Percentiles rank a stretch among this genome's conserved stretches.
phyloP scores from a whole-genome alignment of 2,797 vertebrate genomes.

The Rhynchotus rufescens region DNA sequence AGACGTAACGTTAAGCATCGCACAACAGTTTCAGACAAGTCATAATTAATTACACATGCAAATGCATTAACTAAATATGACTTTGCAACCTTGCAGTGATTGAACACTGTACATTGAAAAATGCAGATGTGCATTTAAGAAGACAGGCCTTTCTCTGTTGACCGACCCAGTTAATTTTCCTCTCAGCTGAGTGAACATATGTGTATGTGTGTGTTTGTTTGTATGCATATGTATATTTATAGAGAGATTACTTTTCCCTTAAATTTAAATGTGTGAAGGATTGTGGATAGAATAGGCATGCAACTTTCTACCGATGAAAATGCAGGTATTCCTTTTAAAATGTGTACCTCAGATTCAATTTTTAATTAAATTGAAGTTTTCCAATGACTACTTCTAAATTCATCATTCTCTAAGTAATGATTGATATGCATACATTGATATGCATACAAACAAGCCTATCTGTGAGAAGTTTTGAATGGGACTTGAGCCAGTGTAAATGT shows the following conservation, averaged over 20 bases:
- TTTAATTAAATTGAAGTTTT: background rate
- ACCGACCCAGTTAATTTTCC: constrained; percentile 24
- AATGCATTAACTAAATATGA: background rate
- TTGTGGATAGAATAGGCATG: background rate
- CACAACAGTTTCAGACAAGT: background rate
- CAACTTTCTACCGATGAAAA: background rate
- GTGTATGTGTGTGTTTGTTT: too few relatives aligned
- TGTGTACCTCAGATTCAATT: background rate
- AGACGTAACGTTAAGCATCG: background rate
- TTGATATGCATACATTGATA: background rate
- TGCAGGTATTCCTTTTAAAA: background rate
- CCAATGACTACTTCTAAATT: background rate
- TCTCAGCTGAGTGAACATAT: background rate
- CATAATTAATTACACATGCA: constrained; percentile 9
- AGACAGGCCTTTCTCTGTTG: background rate
- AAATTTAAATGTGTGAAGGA: background rate
- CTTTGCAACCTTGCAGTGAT: background rate
- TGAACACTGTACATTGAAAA: background rate
- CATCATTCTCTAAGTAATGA: background rate
- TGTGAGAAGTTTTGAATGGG: background rate
- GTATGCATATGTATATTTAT: background rate
- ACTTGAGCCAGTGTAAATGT: background rate
- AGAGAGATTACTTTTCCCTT: constrained; percentile 12
- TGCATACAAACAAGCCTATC: background rate
- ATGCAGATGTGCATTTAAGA: background rate